Evolutionary conservation across 1,140 invertebrate species (phyloP), one percentile per base, ranked within the genome.

Genomic region (Melanaphis sacchari): DNA sequence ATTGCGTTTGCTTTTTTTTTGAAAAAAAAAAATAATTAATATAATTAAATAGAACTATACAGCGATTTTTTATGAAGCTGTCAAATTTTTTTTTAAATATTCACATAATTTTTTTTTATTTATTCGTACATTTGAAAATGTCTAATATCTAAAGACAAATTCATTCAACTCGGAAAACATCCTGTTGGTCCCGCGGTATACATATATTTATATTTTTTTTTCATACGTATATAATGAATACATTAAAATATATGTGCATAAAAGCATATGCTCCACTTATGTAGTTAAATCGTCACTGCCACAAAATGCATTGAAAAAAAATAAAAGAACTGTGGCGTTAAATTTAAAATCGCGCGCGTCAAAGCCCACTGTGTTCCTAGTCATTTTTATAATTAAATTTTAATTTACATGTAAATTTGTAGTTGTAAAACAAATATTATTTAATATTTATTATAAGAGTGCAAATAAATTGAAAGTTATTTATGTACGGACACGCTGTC

Each of bases 361-460:
- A 82, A 93, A 93, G 76, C 91, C 91, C 91, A 93, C 91, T 93
- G 91, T 93, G 91, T 93, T 93, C 91, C 91, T 93, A 93, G 91
- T 93, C 91, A 93, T 93, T 93, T 93, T 93, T 93, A 93, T 93
- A 93, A 93, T 93, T 93, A 93, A 91, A 93, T 93, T 93, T 84
- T 84, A 85, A 84, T 84, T 93, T 84, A 93, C 91, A 84, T 93
- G 91, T 93, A 93, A 84, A 93, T 93, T 93, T 84, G 91, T 93
- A 93, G 46, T 93, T 82, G 36, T 82, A 93, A 84, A 84, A 54
- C 22, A 93, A 82, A 92, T 81, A 92, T 92, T 92, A 92, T 84
- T 84, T 82, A 93, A 82, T 93, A 93, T 84, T 93, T 84, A 93
- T 93, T 93, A 26, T 93, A 93, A 93, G 43, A 84, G 91, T 93